Evolutionary conservation across 2,888 invertebrate species (phyloP).

Genomic region (Drosophila basisetae): DNA sequence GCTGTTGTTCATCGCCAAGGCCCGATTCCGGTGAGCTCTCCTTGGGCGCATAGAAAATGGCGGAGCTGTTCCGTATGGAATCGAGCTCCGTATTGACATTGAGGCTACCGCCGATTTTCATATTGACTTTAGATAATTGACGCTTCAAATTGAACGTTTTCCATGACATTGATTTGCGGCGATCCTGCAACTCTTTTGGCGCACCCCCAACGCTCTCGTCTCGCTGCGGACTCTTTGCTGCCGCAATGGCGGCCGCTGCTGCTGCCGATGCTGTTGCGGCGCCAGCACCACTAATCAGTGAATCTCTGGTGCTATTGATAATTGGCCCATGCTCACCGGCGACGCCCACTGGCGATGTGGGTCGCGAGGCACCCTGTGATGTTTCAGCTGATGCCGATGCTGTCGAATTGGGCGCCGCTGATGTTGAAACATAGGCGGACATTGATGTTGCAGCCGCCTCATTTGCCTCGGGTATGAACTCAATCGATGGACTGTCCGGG

Average conservation of each 20-base stretch:
- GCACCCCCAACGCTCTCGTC: conserved; percentile 57
- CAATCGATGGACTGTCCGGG: conserved; percentile 82
- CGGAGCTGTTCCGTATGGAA: conserved; percentile 85
- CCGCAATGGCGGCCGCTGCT: conserved; percentile 36
- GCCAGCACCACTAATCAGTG: conserved; percentile 75
- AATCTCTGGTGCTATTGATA: conserved; percentile 78
- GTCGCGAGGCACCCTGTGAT: conserved; percentile 83
- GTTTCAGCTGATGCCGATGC: conserved; percentile 42
- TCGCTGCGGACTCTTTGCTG: conserved; percentile 76
- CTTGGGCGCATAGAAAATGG: conserved; percentile 80
- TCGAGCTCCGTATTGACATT: conserved; percentile 82
- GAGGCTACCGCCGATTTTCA: conserved; percentile 78
- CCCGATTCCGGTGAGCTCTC: conserved; percentile 75
- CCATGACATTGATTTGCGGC: conserved; percentile 90
- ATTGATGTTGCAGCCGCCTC: conserved; percentile 50
- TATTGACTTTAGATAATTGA: conserved; percentile 92
- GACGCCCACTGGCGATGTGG: conserved; percentile 83
- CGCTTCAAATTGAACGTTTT: conserved; percentile 93
- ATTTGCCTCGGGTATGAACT: conserved; percentile 78
- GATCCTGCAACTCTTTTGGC: conserved; percentile 85
- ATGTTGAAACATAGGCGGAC: conserved; percentile 7
- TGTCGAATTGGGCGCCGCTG: conserved; percentile 19
- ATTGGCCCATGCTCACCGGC: conserved; percentile 27
- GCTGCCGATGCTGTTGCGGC: conserved; percentile 46
- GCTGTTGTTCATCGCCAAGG: conserved; percentile 49